Evolutionary conservation across 2,113 vertebrate genomes (phyloP), one percentile per base, ranked within the genome.

Genomic region (Chionomys nivalis): DNA sequence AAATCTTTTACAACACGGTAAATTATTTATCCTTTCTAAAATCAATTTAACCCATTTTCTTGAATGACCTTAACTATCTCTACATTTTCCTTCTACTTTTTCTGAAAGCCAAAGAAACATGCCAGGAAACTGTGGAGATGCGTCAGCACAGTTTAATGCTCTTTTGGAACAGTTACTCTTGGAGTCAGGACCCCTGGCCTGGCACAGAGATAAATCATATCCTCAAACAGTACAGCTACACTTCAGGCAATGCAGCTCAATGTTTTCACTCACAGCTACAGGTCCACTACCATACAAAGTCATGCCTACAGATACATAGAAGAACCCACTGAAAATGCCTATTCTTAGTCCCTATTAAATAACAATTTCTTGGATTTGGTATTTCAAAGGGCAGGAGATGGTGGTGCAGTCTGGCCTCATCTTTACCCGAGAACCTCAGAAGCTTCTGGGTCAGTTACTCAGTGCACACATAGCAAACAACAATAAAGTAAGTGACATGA

Each of bases 151-250:
- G 91, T 89, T 91, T 83, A 91, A 93, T 73, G 52, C 73, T 83
- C 47, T 95, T 95, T 49, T 78, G 92, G 79, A 95, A 96, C 92
- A 97, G 63, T 68, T 97, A 95, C 93, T 97, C 94, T 83, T 93
- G 63, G 79, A 97, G 24, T 82, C 61, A n/a, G 36, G 55, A 23
- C 23, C 79, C 65, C 63, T 28, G 31, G 7, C 12, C 36, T 87
- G n/a, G 36, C 16, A 85, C 70, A 91, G 77, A 96, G 89, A 87
- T 94, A 58, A 92, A 49, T 58, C 21, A 16, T 47, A 77, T 95
- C 93, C 72, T 95, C 24, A 63, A 94, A 83, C 70, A 90, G 44
- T 76, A 77, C 28, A n/a, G 61, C 42, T 89, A 11, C 19, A 28
- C 55, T 10, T 33, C 49, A 77, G 65, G 68, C 16, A 95, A 83